Evolutionary conservation across 2,797 vertebrate species (phyloP).

Genomic region (Phyllotis vaccarum): DNA sequence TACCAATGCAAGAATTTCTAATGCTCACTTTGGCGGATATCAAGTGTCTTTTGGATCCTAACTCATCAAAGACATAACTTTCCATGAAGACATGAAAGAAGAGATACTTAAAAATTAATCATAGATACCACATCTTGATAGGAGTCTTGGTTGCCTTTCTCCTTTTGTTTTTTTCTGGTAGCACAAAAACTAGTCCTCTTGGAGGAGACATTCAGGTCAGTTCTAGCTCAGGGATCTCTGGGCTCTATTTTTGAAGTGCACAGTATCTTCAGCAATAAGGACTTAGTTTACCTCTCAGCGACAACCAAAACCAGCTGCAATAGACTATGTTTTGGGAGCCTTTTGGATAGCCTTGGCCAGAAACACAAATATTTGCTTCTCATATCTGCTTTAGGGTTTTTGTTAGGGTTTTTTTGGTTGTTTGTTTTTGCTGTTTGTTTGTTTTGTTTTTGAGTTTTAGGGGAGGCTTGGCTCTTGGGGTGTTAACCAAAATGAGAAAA

Average conservation of each 20-base stretch:
- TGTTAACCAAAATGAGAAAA: neutral
- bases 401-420: neutral
- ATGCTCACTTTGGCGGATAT: neutral
- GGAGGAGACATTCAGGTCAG: neutral
- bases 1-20: neutral
- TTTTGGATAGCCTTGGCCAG: neutral
- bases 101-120: neutral
- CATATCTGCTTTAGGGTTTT: neutral
- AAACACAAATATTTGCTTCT: neutral
- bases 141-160: neutral
- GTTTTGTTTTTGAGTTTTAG: neutral
- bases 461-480: too few species aligned
- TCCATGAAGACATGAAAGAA: neutral
- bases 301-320: neutral
- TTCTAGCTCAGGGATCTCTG: neutral
- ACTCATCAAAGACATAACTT: neutral
- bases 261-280: neutral
- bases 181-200: neutral
- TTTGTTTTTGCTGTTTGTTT: too few species aligned
- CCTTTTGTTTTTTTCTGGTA: neutral
- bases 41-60: neutral
- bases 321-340: neutral
- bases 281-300: neutral
- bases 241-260: neutral
- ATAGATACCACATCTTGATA: neutral